These are phyloP conservation scores for Araneus ventricosus DNA, from an alignment of 1,140 invertebrate species.

Conservation along the genomic window DNA sequence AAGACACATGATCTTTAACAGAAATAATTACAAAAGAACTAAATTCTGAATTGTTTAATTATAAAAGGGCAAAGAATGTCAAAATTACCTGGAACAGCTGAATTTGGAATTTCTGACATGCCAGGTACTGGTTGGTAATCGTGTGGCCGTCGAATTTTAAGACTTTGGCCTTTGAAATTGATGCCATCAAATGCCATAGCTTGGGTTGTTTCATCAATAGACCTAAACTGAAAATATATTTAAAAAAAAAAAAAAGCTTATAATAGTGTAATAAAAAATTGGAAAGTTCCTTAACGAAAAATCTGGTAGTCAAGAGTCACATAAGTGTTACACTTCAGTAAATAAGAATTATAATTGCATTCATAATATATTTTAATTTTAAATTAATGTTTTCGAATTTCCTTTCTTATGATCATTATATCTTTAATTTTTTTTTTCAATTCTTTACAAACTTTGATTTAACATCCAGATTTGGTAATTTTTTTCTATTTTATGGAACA, in stretches of 20 bases:
- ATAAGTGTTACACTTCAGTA: too few relatives aligned
- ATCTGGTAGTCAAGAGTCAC: too few relatives aligned
- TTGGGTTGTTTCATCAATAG: constrained; percentile 99
- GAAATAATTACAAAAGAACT: too few relatives aligned
- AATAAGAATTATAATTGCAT: too few relatives aligned
- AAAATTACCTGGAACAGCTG: constrained; percentile 88
- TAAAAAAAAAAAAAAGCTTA: background rate
- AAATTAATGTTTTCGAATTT: too few relatives aligned
- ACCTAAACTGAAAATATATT: constrained; percentile 86
- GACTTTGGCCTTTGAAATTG: constrained; percentile 99
- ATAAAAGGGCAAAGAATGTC: constrained; percentile 78
- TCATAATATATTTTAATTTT: too few relatives aligned
- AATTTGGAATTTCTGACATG: constrained; percentile 91
- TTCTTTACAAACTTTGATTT: too few relatives aligned
- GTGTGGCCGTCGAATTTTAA: constrained; percentile 98
- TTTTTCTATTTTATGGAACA: too few relatives aligned
- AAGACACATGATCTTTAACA: too few relatives aligned
- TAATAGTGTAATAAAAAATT: background rate
- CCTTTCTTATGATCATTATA: background rate
- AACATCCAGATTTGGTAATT: too few relatives aligned
- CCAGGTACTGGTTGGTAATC: constrained; percentile 99
- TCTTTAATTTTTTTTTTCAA: too few relatives aligned
- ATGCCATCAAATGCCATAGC: constrained; percentile 99
- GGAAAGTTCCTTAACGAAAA: background rate
- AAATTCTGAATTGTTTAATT: background rate